Percentiles rank a stretch among this genome's conserved stretches.
These are phyloP conservation scores for Bolinopsis microptera DNA, from an alignment of 37 sponge, comb jelly and placozoan genomes.

Conservation along the genomic window DNA sequence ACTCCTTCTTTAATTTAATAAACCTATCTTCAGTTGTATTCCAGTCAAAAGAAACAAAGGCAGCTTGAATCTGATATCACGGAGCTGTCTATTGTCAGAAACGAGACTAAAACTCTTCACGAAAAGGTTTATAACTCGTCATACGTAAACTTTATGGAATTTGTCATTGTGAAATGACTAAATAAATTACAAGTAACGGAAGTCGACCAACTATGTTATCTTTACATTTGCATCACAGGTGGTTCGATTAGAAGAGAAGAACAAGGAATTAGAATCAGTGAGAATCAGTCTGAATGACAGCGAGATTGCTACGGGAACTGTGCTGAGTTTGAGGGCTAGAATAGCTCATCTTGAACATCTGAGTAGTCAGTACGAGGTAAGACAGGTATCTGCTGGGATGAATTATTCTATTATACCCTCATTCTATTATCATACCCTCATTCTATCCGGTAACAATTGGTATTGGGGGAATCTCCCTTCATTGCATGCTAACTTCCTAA, in stretches of 20 bases:
- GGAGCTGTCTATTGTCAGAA: not conserved
- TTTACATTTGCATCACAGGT: not conserved
- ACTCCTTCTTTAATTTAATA: too few species aligned
- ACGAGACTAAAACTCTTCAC: not conserved
- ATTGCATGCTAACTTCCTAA: too few species aligned
- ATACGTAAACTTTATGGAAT: too few species aligned
- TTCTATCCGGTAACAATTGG: too few species aligned
- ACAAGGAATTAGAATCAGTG: not conserved
- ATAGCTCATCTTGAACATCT: conserved; percentile 44
- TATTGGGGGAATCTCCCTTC: too few species aligned
- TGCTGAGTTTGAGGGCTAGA: not conserved
- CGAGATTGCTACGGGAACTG: not conserved
- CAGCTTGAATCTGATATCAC: not conserved
- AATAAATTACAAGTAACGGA: too few species aligned
- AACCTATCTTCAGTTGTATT: not conserved
- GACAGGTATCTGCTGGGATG: too few species aligned
- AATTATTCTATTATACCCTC: too few species aligned
- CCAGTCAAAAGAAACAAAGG: not conserved
- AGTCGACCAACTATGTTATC: too few species aligned
- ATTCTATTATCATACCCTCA: too few species aligned
- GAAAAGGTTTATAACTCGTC: not conserved
- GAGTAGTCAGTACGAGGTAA: not conserved
- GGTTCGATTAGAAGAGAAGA: not conserved
- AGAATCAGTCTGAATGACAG: not conserved
- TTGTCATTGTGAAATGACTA: too few species aligned